Evolutionary conservation across 2,113 vertebrate genomes (phyloP).

Genomic region (Vireo altiloquus): DNA sequence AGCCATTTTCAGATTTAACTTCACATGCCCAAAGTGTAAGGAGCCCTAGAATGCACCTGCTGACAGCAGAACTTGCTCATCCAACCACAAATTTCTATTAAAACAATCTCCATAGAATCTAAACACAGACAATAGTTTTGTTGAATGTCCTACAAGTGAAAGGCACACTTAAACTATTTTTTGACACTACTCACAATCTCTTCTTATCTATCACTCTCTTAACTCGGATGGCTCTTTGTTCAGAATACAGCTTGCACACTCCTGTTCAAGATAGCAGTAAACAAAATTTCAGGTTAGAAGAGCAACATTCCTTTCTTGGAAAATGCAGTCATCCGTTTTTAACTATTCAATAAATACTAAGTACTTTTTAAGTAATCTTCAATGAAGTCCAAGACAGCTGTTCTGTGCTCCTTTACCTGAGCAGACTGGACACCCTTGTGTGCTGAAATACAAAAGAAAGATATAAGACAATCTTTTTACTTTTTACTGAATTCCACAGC

Average conservation of each 20-base stretch:
- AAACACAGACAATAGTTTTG: neutral
- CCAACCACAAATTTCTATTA: neutral
- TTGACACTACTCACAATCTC: constrained; percentile 84
- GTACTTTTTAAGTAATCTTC: constrained; percentile 91
- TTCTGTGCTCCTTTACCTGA: constrained; percentile 90
- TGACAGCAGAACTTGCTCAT: neutral
- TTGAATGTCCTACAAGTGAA: neutral
- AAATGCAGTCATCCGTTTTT: neutral
- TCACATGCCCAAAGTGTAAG: neutral
- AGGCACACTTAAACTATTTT: neutral
- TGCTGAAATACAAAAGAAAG: constrained; percentile 70
- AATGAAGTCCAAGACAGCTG: constrained; percentile 86
- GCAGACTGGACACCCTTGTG: constrained; percentile 79
- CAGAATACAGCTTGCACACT: constrained; percentile 95
- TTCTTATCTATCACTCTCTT: constrained; percentile 95
- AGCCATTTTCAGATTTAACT: neutral
- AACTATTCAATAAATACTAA: neutral
- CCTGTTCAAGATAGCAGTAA: constrained; percentile 67
- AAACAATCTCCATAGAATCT: neutral
- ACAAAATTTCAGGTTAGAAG: neutral
- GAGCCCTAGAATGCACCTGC: neutral
- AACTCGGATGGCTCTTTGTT: constrained; percentile 93
- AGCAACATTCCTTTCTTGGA: neutral
- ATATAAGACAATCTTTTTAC: neutral
- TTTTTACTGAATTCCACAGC: neutral